Conservation (phyloP, 2,797 vertebrate species). For the Novumbra hubbsi region DNA sequence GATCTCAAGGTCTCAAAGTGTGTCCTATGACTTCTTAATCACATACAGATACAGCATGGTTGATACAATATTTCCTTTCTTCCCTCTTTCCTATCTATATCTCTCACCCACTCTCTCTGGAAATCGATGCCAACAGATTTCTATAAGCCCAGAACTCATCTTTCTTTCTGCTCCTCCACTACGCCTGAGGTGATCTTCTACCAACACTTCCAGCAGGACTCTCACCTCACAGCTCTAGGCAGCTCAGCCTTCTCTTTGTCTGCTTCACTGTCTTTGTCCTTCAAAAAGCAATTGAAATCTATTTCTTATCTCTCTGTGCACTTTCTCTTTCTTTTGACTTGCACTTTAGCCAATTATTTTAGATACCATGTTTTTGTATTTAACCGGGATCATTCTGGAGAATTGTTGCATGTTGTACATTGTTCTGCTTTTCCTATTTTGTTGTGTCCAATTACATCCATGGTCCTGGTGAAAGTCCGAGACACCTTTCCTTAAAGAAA, state of each 20-base stretch:
- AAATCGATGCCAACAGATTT: slow-evolving; percentile 67
- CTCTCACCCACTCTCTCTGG: slow-evolving; percentile 44
- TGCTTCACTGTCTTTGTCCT: slow-evolving; percentile 54
- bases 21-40: background rate
- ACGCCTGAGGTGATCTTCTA: slow-evolving; percentile 54
- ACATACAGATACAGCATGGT: background rate
- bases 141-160: slow-evolving; percentile 62
- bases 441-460: no score
- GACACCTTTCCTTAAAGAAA: no score
- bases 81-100: slow-evolving; percentile 7
- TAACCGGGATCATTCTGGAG: background rate
- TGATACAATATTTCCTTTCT: background rate
- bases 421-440: no score
- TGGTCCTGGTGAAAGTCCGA: no score
- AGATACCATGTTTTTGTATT: background rate
- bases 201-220: slow-evolving; percentile 59
- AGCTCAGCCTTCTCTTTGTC: slow-evolving; percentile 50
- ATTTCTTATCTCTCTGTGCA: slow-evolving; percentile 36
- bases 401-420: no score
- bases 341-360: background rate
- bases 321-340: slow-evolving; percentile 11
- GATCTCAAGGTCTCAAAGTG: background rate
- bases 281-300: slow-evolving; percentile 66
- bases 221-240: slow-evolving; percentile 60
- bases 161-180: slow-evolving; percentile 29